Evolutionary conservation across 2,888 invertebrate genomes (phyloP).

Genomic region (Cyrtodaria siliqua): DNA sequence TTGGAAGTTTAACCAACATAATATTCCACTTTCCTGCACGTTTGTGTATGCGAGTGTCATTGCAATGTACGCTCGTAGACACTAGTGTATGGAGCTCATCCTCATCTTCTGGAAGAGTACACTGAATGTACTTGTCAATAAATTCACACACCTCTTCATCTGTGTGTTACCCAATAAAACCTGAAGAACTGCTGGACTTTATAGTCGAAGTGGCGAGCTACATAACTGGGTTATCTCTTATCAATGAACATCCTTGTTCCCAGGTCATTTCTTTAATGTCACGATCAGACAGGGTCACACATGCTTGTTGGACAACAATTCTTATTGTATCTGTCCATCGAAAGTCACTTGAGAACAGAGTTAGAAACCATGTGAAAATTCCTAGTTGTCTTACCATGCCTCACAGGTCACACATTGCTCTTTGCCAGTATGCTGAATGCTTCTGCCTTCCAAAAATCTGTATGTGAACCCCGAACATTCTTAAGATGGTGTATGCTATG

Average conservation of each 20-base stretch:
- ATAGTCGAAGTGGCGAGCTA: constrained; percentile 57
- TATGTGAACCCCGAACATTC: constrained; percentile 38
- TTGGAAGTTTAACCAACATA: constrained; percentile 22
- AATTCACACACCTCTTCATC: constrained; percentile 34
- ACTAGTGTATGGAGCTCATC: constrained; percentile 4
- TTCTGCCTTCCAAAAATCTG: too few relatives aligned
- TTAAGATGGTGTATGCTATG: constrained; percentile 18
- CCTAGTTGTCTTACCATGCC: constrained; percentile 42
- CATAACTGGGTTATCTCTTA: constrained; percentile 55
- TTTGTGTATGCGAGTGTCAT: constrained; percentile 10
- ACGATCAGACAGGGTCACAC: constrained; percentile 24
- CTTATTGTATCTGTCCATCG: constrained; percentile 43
- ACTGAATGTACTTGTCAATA: constrained; percentile 37
- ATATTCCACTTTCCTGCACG: constrained; percentile 10
- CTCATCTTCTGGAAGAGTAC: constrained; percentile 25
- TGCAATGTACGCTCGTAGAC: constrained; percentile 18
- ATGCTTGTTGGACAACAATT: constrained; percentile 30
- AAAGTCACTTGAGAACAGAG: constrained; percentile 45
- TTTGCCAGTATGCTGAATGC: constrained; percentile 47
- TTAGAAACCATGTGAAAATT: constrained; percentile 45
- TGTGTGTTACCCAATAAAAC: constrained; percentile 3
- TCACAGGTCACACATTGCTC: constrained; percentile 35
- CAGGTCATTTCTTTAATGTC: constrained; percentile 51
- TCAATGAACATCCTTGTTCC: constrained; percentile 39
- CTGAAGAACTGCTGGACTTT: constrained; percentile 46